Evolutionary conservation across 2,113 vertebrate genomes (phyloP), one percentile per base, ranked within the genome.

Genomic region (Lagopus leucura): DNA sequence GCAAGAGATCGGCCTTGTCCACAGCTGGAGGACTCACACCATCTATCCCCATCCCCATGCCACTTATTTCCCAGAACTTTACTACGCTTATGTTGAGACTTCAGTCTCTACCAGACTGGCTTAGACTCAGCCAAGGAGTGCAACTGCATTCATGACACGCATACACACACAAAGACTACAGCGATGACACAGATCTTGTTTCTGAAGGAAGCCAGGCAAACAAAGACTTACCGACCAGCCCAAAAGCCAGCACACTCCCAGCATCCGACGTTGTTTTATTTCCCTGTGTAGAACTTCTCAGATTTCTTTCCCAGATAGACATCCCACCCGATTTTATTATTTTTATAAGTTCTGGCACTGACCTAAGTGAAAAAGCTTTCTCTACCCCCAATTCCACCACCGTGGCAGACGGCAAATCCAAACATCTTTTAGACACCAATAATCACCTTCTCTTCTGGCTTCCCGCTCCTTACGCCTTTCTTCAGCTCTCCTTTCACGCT

Each of bases 381-480:
- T 24, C 6, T 5, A 24, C 16, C 42, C 73, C 45, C 11, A 5
- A 5, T 6, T 34, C 32, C 79, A 30, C 8, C 42, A 2, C 0
- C 1, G 11, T 3, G 18, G 72, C 64, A 85, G 67, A 11, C 0
- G 40, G 45, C 1, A 4, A 60, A 11, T 6, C n/a, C 40, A 60
- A 57, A 13, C 30, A 19, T 11, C 12, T 8, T 22, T 36, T 5
- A 4, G 6, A 58, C 10, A 50, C 58, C 28, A 42, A 42, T 4
- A 38, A 80, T 38, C 90, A 99, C 99, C 99, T 97, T 99, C 99
- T 91, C 99, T 96, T 13, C 99, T 98, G 34, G 96, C 95, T 22
- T 98, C 99, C 11, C 99, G 96, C 34, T 99, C 99, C 95, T 99
- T 99, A 69, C 98, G 98, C 4, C 99, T 97, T 70, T 99, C 99